phyloP scores from a whole-genome alignment of 2,888 invertebrate species.

The Hyposoter dolosus region DNA sequence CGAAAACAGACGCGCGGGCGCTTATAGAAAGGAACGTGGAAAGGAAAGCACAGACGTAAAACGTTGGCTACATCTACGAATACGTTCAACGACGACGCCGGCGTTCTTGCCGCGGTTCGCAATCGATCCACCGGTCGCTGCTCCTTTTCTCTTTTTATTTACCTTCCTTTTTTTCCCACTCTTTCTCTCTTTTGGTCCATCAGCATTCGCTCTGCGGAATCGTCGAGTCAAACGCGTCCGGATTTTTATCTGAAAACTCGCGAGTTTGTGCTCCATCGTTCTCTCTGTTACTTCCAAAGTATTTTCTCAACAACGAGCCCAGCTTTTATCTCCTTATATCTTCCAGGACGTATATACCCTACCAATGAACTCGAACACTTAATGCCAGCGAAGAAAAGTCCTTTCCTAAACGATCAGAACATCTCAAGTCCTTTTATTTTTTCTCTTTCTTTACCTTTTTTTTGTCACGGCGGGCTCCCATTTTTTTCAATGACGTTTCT shows the following conservation, averaged over 20 bases:
- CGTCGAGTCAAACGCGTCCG: slow-evolving; percentile 8
- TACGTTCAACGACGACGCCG: slow-evolving; percentile 55
- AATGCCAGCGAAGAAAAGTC: slow-evolving; percentile 14
- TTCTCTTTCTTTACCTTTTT: not conserved
- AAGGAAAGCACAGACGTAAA: slow-evolving; percentile 56
- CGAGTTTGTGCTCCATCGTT: slow-evolving; percentile 45
- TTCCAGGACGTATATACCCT: not conserved
- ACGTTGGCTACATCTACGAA: slow-evolving; percentile 44
- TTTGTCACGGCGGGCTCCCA: not conserved
- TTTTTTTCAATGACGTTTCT: not conserved
- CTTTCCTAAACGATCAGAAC: slow-evolving; percentile 29
- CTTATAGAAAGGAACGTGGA: slow-evolving; percentile 46
- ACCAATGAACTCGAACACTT: not conserved
- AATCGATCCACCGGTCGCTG: slow-evolving; percentile 68
- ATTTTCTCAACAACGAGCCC: slow-evolving; percentile 39
- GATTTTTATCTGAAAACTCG: slow-evolving; percentile 37
- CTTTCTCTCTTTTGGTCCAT: slow-evolving; percentile 5
- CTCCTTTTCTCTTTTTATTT: slow-evolving; percentile 40
- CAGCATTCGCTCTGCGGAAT: slow-evolving; percentile 21
- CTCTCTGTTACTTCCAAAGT: slow-evolving; percentile 12
- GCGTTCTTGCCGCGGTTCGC: slow-evolving; percentile 56
- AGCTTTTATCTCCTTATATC: slow-evolving; percentile 41
- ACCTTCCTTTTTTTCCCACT: slow-evolving; percentile 1
- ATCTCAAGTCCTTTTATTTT: not conserved
- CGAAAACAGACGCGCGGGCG: slow-evolving; percentile 69